Evolutionary conservation across 2,797 vertebrate genomes (phyloP).

Genomic region (Neosilurus hyrtlii): DNA sequence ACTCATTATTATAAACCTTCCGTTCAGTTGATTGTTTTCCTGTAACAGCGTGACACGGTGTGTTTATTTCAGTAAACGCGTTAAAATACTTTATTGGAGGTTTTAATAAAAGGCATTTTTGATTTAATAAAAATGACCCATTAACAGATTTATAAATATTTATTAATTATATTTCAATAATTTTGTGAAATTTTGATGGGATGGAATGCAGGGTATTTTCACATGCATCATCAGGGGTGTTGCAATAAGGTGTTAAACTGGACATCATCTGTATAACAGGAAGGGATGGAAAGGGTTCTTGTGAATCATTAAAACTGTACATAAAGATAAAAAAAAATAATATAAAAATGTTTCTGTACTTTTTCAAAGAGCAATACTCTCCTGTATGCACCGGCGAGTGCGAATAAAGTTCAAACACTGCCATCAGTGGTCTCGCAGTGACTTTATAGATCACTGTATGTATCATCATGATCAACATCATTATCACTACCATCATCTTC

Average conservation of each 20-base stretch:
- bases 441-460: conserved; percentile 25
- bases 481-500: background rate
- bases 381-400: conserved; percentile 53
- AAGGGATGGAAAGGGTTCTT: background rate
- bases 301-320: conserved; percentile 54
- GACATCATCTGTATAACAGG: conserved; percentile 11
- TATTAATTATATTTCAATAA: background rate
- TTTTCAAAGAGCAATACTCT: conserved; percentile 59
- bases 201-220: conserved; percentile 28
- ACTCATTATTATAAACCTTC: too few relatives aligned
- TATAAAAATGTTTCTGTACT: conserved; percentile 66
- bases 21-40: background rate
- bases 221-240: background rate
- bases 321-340: conserved; percentile 71
- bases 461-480: background rate
- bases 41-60: background rate
- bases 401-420: conserved; percentile 52
- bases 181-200: background rate
- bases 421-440: conserved; percentile 28
- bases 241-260: conserved; percentile 25
- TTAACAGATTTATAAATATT: background rate
- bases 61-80: background rate
- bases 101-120: background rate
- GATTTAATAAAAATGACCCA: background rate
- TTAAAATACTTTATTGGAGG: background rate